Percentiles rank a stretch among this genome's conserved stretches.
These are phyloP conservation scores for Lacerta agilis DNA, from an alignment of 2,797 vertebrate species.

Conservation along the genomic window DNA sequence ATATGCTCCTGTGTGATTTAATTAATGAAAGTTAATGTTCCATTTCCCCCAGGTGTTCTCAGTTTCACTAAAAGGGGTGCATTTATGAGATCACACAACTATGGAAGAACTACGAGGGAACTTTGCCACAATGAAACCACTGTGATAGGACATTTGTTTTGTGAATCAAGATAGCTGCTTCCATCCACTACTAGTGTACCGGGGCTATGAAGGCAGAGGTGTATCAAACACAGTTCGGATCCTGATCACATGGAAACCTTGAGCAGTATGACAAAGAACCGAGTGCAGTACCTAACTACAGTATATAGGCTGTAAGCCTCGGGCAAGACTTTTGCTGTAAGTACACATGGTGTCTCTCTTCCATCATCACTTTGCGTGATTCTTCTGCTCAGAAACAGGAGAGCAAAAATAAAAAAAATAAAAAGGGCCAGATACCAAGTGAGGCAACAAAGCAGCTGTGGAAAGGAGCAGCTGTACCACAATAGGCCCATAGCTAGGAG, in stretches of 20 bases:
- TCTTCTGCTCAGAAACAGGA: background rate
- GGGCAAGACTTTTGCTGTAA: background rate
- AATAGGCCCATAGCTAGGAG: background rate
- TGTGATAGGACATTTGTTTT: background rate
- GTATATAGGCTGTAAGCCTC: no score
- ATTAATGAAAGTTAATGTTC: background rate
- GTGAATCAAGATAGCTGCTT: background rate
- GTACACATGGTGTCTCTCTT: background rate
- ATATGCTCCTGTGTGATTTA: background rate
- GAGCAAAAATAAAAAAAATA: background rate
- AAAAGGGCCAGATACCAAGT: background rate
- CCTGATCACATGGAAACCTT: background rate
- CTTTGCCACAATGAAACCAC: no score
- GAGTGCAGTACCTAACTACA: background rate
- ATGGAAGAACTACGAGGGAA: background rate
- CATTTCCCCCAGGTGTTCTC: background rate
- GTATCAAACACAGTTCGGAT: background rate
- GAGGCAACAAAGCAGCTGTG: background rate
- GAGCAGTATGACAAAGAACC: background rate
- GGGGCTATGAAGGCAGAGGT: background rate
- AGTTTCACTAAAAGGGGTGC: background rate
- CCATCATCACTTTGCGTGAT: background rate
- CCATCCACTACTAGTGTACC: background rate
- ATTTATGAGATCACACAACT: background rate
- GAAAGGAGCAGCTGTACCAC: background rate